Evolutionary conservation across 2,113 vertebrate species (phyloP), one percentile per base, ranked within the genome.

Genomic region (Nematolebias whitei): DNA sequence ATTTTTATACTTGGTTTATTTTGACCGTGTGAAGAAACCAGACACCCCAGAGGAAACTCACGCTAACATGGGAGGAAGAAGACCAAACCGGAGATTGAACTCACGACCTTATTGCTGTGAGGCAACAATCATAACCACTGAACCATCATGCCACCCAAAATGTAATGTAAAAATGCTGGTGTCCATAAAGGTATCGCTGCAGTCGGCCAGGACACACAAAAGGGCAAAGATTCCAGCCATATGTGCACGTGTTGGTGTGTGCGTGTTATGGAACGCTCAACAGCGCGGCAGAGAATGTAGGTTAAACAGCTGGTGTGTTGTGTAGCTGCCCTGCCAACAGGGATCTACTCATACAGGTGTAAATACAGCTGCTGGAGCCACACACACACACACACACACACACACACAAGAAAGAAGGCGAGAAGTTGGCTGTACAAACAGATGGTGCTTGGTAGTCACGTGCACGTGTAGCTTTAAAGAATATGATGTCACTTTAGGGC

Each of bases 291-390:
- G 74, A 63, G 71, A 71, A 78, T 71, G 32, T 73, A 88, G 85
- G 90, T 86, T 84, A 87, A 91, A 86, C 95, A 96, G 94, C 93
- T 96, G 95, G 90, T 94, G 88, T 89, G 90, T 86, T 93, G 85
- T 92, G 92, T 92, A 69, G 79, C 85, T 87, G 90, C 86, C 48
- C 72, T 63, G 94, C 94, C 90, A 95, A 83, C 71, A 89, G 94
- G 92, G 91, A 93, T 92, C 89, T 95, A 92, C 92, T 92, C 93
- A 93, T 60, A 89, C 92, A 98, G 95, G 93, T 97, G 95, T 93
- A 95, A 96, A 94, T 93, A 92, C 94, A 96, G 94, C 94, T 95
- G 94, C 91, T 88, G 90, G 88, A 85, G n/a, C n/a, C n/a, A n/a
- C n/a, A n/a, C n/a, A n/a, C n/a, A n/a, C n/a, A n/a, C n/a, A n/a